These are phyloP conservation scores for Steatocranus sp. DNA, from an alignment of 2,797 vertebrate genomes.

Conservation along the genomic window DNA sequence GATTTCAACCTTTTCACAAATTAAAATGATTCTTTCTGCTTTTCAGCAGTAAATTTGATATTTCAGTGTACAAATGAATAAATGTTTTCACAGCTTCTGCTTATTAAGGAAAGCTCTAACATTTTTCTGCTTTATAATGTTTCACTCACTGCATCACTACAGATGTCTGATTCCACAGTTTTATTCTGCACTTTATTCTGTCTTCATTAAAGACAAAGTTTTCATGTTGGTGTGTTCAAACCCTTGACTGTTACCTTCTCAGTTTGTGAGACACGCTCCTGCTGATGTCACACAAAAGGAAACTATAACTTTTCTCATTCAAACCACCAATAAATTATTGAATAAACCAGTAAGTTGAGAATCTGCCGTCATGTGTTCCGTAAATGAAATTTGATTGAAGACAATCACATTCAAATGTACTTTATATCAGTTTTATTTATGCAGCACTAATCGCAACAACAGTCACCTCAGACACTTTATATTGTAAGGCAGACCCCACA, in stretches of 20 bases:
- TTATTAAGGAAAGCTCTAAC: neutral
- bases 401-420: neutral
- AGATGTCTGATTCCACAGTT: neutral
- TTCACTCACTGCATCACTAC: no score
- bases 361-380: accelerated
- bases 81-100: neutral
- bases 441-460: neutral
- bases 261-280: no score
- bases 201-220: neutral
- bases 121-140: neutral
- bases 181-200: neutral
- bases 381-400: neutral
- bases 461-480: accelerated
- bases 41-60: neutral
- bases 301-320: neutral
- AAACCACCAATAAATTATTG: neutral
- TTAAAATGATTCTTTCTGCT: neutral
- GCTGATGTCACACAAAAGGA: neutral
- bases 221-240: neutral
- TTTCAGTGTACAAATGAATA: accelerated
- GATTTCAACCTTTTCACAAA: accelerated
- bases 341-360: neutral
- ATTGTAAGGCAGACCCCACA: neutral
- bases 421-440: neutral
- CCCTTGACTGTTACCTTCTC: neutral